phyloP scores from a whole-genome alignment of 2,113 vertebrate species.

The Trinectes maculatus region DNA sequence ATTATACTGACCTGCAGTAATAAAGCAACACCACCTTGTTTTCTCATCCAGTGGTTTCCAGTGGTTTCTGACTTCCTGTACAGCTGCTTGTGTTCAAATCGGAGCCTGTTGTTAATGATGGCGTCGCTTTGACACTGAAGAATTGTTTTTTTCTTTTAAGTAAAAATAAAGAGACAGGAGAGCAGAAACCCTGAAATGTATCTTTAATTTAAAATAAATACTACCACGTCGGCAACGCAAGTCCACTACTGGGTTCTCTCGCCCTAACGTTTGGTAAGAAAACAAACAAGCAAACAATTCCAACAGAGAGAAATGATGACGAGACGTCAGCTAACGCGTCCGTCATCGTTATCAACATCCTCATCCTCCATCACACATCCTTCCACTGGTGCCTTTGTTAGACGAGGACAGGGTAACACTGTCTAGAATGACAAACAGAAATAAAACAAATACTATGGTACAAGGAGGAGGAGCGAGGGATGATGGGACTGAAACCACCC shows the following conservation, averaged over 20 bases:
- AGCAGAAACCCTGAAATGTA: conserved; percentile 73
- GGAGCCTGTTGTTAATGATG: too few species aligned
- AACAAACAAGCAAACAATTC: conserved; percentile 79
- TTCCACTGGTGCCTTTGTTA: conserved; percentile 66
- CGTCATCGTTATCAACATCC: conserved; percentile 61
- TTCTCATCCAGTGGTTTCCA: too few species aligned
- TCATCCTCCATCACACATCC: conserved; percentile 62
- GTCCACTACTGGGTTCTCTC: conserved; percentile 77
- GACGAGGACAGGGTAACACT: conserved; percentile 68
- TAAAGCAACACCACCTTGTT: too few species aligned
- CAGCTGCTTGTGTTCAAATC: too few species aligned
- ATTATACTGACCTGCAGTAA: too few species aligned
- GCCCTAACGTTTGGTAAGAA: conserved; percentile 83
- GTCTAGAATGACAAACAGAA: conserved; percentile 71
- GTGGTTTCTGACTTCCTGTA: too few species aligned
- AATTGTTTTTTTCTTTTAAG: too few species aligned
- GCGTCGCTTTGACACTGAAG: too few species aligned
- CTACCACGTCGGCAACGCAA: conserved; percentile 83
- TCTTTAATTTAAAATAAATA: conserved; percentile 87
- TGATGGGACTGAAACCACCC: conserved; percentile 59
- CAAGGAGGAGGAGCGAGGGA: conserved; percentile 47
- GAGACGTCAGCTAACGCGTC: conserved; percentile 74
- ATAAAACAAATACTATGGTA: conserved; percentile 75
- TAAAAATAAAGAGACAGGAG: conserved; percentile 38
- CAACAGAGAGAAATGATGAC: conserved; percentile 57